phyloP scores from a whole-genome alignment of 2,888 invertebrate species.

The Himalopsyche anomala region DNA sequence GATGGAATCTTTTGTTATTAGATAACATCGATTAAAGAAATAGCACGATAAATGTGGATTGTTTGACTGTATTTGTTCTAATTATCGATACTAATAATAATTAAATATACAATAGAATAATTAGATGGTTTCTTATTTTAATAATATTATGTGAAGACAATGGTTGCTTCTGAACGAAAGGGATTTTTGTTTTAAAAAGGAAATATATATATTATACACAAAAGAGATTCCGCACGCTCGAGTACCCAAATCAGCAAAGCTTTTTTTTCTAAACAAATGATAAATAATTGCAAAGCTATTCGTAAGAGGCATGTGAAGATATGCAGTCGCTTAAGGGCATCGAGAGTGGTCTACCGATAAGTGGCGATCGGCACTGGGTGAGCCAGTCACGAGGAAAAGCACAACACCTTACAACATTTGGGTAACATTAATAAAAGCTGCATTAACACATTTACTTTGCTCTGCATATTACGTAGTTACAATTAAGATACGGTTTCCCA shows the following conservation, averaged over 20 bases:
- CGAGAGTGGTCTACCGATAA: slow-evolving; percentile 10
- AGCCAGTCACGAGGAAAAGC: neutral
- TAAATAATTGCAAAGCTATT: neutral
- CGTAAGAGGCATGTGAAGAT: slow-evolving; percentile 16
- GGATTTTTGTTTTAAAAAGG: neutral
- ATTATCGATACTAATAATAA: too few relatives aligned
- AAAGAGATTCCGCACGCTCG: slow-evolving; percentile 4
- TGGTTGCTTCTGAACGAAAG: too few relatives aligned
- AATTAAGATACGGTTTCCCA: too few relatives aligned
- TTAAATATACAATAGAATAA: too few relatives aligned
- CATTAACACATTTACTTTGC: too few relatives aligned
- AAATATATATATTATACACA: neutral
- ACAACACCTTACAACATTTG: too few relatives aligned
- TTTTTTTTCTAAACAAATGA: slow-evolving; percentile 22
- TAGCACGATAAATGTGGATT: too few relatives aligned
- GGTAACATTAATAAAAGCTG: too few relatives aligned
- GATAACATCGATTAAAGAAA: too few relatives aligned
- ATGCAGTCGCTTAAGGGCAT: slow-evolving; percentile 17
- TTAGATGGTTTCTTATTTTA: neutral
- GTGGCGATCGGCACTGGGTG: neutral
- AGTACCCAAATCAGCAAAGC: neutral
- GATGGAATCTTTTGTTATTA: neutral
- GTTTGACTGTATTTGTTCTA: too few relatives aligned
- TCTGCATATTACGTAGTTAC: too few relatives aligned
- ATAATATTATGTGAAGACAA: too few relatives aligned